Evolutionary conservation across 2,888 invertebrate species (phyloP).

Genomic region (Agrilus biguttatus): DNA sequence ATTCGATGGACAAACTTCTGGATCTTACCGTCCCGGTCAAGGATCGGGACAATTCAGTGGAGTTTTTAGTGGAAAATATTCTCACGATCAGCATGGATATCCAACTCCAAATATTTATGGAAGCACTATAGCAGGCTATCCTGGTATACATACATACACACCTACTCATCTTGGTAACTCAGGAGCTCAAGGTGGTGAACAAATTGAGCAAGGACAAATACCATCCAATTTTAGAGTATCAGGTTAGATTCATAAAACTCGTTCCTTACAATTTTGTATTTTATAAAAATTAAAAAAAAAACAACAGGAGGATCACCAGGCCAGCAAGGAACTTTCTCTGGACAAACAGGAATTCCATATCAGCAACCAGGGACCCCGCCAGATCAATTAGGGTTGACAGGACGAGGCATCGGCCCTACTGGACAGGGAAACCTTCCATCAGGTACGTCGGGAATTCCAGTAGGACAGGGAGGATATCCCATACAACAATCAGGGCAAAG

Average conservation of each 20-base stretch:
- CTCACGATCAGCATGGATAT: too few relatives aligned
- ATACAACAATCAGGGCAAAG: conserved; percentile 4
- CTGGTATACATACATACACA: too few relatives aligned
- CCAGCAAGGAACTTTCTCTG: conserved; percentile 1
- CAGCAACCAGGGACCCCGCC: conserved; percentile 6
- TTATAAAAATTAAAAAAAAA: too few relatives aligned
- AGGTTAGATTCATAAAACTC: too few relatives aligned
- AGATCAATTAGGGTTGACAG: background rate
- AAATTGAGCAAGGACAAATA: background rate
- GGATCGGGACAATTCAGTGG: conserved; percentile 11
- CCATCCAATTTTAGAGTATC: background rate
- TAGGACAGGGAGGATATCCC: conserved; percentile 6
- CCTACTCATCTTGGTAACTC: background rate
- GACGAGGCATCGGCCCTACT: background rate
- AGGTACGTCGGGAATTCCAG: background rate
- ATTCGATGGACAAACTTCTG: conserved; percentile 3
- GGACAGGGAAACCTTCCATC: background rate
- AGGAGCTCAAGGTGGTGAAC: conserved; percentile 3
- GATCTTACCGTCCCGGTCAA: conserved; percentile 2
- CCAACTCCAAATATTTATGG: too few relatives aligned
- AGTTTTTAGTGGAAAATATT: conserved; percentile 9
- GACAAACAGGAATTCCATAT: conserved; percentile 8
- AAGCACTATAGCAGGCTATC: too few relatives aligned
- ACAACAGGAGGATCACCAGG: background rate
- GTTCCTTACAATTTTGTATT: background rate